phyloP scores from a whole-genome alignment of 2,888 invertebrate genomes.

The Anthoptus insignis region DNA sequence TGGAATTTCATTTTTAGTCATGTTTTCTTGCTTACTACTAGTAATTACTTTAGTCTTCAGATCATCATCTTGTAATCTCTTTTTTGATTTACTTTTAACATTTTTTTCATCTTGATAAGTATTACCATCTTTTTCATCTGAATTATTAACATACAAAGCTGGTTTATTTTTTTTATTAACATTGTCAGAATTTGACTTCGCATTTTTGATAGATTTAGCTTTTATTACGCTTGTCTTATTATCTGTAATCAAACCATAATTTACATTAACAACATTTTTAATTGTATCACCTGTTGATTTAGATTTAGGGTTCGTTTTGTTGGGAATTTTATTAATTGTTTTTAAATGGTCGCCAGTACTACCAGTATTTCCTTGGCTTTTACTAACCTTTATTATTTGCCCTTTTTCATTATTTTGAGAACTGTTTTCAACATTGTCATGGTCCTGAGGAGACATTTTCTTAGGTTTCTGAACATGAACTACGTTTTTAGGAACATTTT shows the following conservation, averaged over 20 bases:
- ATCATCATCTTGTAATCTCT: constrained; percentile 1
- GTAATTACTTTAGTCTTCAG: neutral
- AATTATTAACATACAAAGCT: too few relatives aligned
- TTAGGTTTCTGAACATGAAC: constrained; percentile 2
- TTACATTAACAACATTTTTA: constrained; percentile 1
- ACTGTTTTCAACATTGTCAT: neutral
- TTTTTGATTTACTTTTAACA: neutral
- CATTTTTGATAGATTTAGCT: constrained; percentile 8
- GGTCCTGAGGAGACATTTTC: neutral
- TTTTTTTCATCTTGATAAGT: neutral
- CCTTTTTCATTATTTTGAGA: neutral
- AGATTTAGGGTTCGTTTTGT: constrained; percentile 5
- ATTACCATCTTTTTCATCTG: neutral
- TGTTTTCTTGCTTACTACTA: constrained; percentile 1
- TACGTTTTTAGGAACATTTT: neutral
- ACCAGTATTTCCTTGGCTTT: neutral
- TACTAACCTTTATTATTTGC: neutral
- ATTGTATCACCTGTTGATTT: constrained; percentile 5
- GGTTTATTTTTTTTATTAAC: constrained; percentile 8
- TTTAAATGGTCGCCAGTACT: neutral
- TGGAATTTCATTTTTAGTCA: too few relatives aligned
- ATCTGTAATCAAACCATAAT: neutral
- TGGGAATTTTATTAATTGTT: neutral
- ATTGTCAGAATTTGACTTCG: neutral
- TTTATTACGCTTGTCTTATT: neutral